Conservation (phyloP, 1,140 invertebrate genomes). For the Drosophila trapezifrons region DNA sequence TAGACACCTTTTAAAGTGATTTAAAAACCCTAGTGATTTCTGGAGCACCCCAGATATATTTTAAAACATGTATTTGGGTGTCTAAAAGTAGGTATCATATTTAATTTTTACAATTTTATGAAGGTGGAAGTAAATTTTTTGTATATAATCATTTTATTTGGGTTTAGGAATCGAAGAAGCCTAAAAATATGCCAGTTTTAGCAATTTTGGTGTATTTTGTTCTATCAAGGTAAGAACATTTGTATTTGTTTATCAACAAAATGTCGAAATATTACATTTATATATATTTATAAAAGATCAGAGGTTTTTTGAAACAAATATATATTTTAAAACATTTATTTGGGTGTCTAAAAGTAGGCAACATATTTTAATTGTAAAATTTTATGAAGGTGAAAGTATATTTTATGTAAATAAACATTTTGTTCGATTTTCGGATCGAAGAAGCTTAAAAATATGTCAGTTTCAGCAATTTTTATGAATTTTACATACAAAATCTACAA, state of each 20-base stretch:
- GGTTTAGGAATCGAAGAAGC: too few species aligned
- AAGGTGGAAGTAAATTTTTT: too few species aligned
- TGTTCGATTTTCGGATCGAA: too few species aligned
- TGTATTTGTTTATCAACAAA: not conserved
- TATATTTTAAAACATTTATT: not conserved
- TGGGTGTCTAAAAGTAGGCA: not conserved
- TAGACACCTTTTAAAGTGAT: too few species aligned
- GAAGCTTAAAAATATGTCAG: not conserved
- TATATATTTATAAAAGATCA: too few species aligned
- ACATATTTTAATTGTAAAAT: not conserved
- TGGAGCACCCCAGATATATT: too few species aligned
- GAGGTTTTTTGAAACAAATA: not conserved
- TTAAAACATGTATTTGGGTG: not conserved
- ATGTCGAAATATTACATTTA: too few species aligned
- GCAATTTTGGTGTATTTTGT: not conserved
- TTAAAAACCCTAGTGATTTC: too few species aligned
- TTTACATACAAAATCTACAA: not conserved
- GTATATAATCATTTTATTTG: not conserved
- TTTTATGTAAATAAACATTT: not conserved
- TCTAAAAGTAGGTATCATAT: not conserved
- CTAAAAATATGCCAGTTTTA: not conserved
- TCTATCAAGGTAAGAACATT: too few species aligned
- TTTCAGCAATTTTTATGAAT: too few species aligned
- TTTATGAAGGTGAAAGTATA: too few species aligned
- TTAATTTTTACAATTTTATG: not conserved